These are phyloP conservation scores for Dendrophyllia cribrosa DNA, from an alignment of 64 coral and sea anemone species.

Conservation along the genomic window DNA sequence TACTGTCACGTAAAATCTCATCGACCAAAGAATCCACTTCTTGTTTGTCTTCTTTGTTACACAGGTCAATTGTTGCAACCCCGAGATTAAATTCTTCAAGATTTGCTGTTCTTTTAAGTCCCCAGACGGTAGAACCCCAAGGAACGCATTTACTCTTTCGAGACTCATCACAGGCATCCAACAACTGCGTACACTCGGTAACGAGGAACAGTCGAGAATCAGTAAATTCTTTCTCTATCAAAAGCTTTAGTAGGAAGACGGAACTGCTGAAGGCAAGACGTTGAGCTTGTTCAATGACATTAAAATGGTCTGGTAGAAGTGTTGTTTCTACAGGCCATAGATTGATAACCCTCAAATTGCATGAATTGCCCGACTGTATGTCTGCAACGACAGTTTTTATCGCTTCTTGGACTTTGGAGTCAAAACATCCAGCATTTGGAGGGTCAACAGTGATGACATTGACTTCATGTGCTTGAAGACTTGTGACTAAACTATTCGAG, in stretches of 20 bases:
- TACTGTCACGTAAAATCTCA: neutral
- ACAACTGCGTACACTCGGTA: conserved; percentile 13
- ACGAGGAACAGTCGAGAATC: conserved; percentile 15
- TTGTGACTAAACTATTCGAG: neutral
- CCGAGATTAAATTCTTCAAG: neutral
- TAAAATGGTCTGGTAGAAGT: conserved; percentile 1
- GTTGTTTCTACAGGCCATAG: conserved; percentile 36
- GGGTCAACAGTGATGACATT: neutral
- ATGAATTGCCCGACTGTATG: neutral
- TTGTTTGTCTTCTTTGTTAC: neutral
- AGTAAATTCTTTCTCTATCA: neutral
- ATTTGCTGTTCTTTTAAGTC: conserved; percentile 28
- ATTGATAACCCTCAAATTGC: conserved; percentile 6
- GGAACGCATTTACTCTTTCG: neutral
- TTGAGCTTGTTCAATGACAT: conserved; percentile 30
- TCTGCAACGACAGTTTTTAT: neutral
- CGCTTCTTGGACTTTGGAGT: neutral
- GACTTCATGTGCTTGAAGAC: neutral
- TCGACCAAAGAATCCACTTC: conserved; percentile 9
- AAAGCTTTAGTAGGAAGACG: neutral
- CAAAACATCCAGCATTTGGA: neutral
- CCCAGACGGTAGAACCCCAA: conserved; percentile 60
- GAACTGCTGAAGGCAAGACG: conserved; percentile 29
- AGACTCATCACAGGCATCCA: neutral
- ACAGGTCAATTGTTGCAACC: conserved; percentile 31